Evolutionary conservation across 2,113 vertebrate species (phyloP).

Genomic region (Hyperopisus bebe): DNA sequence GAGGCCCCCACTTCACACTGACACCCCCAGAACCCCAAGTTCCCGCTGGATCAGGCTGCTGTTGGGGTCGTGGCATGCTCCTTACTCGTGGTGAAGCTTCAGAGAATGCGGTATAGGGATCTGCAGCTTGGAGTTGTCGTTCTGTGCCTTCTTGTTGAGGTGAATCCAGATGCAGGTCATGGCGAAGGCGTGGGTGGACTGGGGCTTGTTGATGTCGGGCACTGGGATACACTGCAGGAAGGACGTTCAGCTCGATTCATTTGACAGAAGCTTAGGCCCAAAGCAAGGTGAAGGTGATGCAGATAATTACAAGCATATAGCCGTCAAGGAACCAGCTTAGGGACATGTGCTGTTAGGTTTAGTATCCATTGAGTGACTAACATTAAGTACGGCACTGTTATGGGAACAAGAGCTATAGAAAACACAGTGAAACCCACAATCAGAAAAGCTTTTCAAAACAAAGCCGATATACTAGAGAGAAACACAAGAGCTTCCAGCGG

Average conservation of each 20-base stretch:
- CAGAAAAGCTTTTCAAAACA: background rate
- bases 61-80: no score
- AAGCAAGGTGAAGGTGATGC: background rate
- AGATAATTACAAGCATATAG: background rate
- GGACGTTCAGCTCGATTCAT: background rate
- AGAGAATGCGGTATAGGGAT: constrained; percentile 97
- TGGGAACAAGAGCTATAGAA: background rate
- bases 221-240: constrained; percentile 84
- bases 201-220: constrained; percentile 96
- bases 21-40: background rate
- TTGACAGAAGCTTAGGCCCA: background rate
- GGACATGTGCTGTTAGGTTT: background rate
- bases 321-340: background rate
- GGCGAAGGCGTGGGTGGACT: constrained; percentile 95
- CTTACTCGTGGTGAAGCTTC: constrained; percentile 93
- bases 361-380: background rate
- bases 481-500: background rate
- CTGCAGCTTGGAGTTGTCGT: constrained; percentile 89
- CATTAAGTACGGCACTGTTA: background rate
- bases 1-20: background rate
- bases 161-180: constrained; percentile 99
- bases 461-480: background rate
- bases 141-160: constrained; percentile 96
- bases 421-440: background rate
- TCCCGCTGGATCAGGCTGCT: background rate